These are phyloP conservation scores for Phalera bucephala DNA, from an alignment of 2,888 invertebrate species.

Conservation along the genomic window DNA sequence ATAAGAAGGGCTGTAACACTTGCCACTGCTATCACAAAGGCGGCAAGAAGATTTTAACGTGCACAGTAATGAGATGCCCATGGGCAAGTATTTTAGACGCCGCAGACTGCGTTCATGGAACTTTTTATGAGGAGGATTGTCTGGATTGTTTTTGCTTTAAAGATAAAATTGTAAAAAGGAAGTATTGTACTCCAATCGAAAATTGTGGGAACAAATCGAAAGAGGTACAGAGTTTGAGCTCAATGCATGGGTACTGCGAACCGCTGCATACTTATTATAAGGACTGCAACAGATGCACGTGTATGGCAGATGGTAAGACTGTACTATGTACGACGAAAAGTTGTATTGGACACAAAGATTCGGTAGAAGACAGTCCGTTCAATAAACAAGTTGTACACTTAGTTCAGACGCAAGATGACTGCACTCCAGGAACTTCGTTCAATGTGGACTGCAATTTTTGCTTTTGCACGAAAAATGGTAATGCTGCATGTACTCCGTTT, in stretches of 20 bases:
- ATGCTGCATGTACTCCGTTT: constrained; percentile 59
- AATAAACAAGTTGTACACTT: too few species aligned
- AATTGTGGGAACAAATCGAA: constrained; percentile 21
- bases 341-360: too few species aligned
- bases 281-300: constrained; percentile 59
- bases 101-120: constrained; percentile 50
- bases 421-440: constrained; percentile 54
- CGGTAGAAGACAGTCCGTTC: too few species aligned
- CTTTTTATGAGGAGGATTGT: constrained; percentile 50
- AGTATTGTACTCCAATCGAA: constrained; percentile 40
- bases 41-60: too few species aligned
- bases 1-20: constrained; percentile 53
- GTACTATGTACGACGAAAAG: constrained; percentile 45
- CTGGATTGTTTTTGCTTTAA: constrained; percentile 52
- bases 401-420: constrained; percentile 38
- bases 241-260: constrained; percentile 58
- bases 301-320: constrained; percentile 53
- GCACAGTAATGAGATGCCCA: constrained; percentile 57
- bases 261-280: constrained; percentile 51
- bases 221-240: constrained; percentile 16
- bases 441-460: constrained; percentile 63
- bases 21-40: constrained; percentile 67
- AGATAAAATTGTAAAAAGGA: constrained; percentile 27
- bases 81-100: not conserved
- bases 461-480: constrained; percentile 59